phyloP scores from a whole-genome alignment of 2,888 invertebrate species.

The Yponomeuta plumbellus region DNA sequence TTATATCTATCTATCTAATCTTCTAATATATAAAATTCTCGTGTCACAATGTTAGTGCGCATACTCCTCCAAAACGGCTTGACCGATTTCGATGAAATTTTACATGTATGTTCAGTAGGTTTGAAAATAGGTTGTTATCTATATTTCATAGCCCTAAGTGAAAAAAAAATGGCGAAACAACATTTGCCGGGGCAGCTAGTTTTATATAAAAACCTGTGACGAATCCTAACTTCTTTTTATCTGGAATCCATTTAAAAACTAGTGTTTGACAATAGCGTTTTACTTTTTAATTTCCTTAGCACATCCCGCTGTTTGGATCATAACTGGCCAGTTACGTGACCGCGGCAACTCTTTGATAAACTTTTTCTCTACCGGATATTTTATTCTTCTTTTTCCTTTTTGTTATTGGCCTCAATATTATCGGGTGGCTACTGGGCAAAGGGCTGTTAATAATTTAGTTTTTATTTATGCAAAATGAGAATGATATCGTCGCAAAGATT shows the following conservation, averaged over 20 bases:
- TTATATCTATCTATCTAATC: no score
- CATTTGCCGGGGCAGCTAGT: no score
- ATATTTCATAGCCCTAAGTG: no score
- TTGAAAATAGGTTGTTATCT: no score
- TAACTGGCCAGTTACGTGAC: constrained; percentile 69
- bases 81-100: no score
- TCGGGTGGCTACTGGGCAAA: constrained; percentile 71
- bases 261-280: constrained; percentile 37
- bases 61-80: no score
- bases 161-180: no score
- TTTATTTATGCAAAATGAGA: constrained; percentile 75
- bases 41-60: no score
- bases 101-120: no score
- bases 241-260: constrained; percentile 29
- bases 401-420: constrained; percentile 71
- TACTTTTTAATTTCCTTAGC: constrained; percentile 59
- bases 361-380: constrained; percentile 58
- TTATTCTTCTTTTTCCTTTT: constrained; percentile 54
- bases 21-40: no score
- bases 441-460: constrained; percentile 69
- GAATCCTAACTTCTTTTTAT: background rate
- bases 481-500: constrained; percentile 60
- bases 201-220: background rate
- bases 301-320: constrained; percentile 62
- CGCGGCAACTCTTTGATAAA: constrained; percentile 67